Evolutionary conservation across 1,140 invertebrate genomes (phyloP).

Genomic region (Heliconius hermathena): DNA sequence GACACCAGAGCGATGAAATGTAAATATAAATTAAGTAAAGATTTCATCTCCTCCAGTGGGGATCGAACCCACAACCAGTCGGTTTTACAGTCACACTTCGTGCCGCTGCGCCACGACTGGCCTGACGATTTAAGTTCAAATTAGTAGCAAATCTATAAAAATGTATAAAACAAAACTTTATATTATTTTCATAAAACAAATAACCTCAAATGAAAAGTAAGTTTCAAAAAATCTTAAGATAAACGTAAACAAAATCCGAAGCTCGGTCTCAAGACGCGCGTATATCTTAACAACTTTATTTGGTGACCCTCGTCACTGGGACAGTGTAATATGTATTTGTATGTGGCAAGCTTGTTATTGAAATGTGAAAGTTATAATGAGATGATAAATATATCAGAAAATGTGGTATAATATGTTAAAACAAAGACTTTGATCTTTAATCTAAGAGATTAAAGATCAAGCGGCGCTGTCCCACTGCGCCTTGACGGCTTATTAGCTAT

Average conservation of each 20-base stretch:
- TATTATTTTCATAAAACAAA: neutral
- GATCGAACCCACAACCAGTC: too few relatives aligned
- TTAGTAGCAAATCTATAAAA: neutral
- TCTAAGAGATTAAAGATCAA: neutral
- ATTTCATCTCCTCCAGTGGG: too few relatives aligned
- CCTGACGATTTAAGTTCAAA: neutral
- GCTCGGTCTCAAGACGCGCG: slow-evolving; percentile 21
- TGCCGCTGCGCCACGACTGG: too few relatives aligned
- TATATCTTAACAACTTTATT: slow-evolving; percentile 29
- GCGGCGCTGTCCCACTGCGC: too few relatives aligned
- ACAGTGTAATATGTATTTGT: neutral
- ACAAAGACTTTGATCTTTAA: neutral
- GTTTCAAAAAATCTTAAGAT: slow-evolving; percentile 1
- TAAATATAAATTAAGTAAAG: too few relatives aligned
- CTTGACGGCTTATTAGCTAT: too few relatives aligned
- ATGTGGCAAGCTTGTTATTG: slow-evolving; percentile 26
- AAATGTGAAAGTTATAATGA: neutral
- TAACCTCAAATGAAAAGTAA: neutral
- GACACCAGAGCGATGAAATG: too few relatives aligned
- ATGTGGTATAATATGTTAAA: neutral
- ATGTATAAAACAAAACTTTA: neutral
- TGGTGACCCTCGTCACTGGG: slow-evolving; percentile 20
- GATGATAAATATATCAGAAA: neutral
- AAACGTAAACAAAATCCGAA: slow-evolving; percentile 15
- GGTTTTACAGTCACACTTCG: too few relatives aligned